Base-by-base conservation (phyloP, 2,113 vertebrate genomes). In the Chaenocephalus aceratus region DNA sequence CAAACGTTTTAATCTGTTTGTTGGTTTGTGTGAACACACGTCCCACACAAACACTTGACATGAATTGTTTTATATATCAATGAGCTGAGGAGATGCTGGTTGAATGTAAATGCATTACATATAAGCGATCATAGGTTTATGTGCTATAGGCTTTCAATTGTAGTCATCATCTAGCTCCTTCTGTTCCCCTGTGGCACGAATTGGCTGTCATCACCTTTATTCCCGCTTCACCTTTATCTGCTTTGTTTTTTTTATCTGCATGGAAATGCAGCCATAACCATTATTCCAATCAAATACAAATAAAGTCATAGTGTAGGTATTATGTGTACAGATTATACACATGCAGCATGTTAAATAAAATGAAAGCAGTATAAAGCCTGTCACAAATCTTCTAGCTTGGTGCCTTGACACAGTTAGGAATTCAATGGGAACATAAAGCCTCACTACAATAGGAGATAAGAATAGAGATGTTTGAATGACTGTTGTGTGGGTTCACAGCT, bases 41-140 rank as follows among this genome's bases (percentile, higher is more conserved):
- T 34, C 26, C 52, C 26, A 44, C 48, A 36, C 58, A 77, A 63
- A 78, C 64, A 66, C 26, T 49, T 51, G 30, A 15, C 15, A 53
- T 15, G 11, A 66, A 48, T 16, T n/a, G 54, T 63, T 41, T 7
- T 41, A 41, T 41, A 10, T 51, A 51, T 63, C 26, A 51, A 3
- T 44, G 34, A 30, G n/a, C 51, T 63, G 48, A 70, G 21, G 7
- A 76, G 15, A 44, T 62, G 56, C 34, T 68, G 21, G 44, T 45
- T 18, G 34, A 21, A 51, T 74, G 6, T 36, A n/a, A 68, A 41
- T 53, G 62, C 11, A 9, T 0, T 70, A 11, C 23, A 41, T 36
- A 44, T 41, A 41, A 41, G 36, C 36, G 36, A 41, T 7, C 36
- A 41, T 41, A 41, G 36, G 36, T 6, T 41, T 41, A 41, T 68